These are phyloP conservation scores for Phycodurus eques DNA, from an alignment of 2,113 vertebrate genomes.

Conservation along the genomic window DNA sequence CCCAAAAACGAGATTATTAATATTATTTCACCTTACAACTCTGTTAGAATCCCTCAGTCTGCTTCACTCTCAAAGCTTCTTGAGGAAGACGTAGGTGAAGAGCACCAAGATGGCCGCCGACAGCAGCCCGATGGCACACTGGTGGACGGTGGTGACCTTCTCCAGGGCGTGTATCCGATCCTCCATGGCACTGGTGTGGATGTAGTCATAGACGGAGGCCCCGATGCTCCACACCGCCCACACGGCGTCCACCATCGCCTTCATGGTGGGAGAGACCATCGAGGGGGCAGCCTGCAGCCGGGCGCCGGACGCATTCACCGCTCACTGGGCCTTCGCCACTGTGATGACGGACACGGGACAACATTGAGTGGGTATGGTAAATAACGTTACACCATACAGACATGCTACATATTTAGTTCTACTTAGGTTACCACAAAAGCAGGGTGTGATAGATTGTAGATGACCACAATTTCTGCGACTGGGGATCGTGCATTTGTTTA, in stretches of 20 bases:
- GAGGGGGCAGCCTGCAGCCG: constrained; percentile 34
- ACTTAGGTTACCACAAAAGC: no score
- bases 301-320: constrained; percentile 30
- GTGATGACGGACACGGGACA: constrained; percentile 17
- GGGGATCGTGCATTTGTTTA: no score
- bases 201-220: constrained; percentile 77
- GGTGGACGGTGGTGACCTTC: constrained; percentile 69
- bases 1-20: not conserved
- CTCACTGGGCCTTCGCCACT: constrained; percentile 31
- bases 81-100: constrained; percentile 73
- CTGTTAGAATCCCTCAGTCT: not conserved
- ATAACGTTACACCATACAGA: no score
- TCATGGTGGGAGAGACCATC: constrained; percentile 77
- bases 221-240: constrained; percentile 78
- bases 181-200: constrained; percentile 78
- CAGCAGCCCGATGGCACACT: constrained; percentile 72
- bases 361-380: not conserved
- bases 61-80: constrained; percentile 63
- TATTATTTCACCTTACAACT: not conserved
- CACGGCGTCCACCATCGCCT: constrained; percentile 73
- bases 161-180: constrained; percentile 76
- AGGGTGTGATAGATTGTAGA: no score
- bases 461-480: no score
- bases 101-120: constrained; percentile 63
- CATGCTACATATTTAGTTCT: no score